phyloP scores from a whole-genome alignment of 2,888 invertebrate species.

The Dorcus parallelipipedus region DNA sequence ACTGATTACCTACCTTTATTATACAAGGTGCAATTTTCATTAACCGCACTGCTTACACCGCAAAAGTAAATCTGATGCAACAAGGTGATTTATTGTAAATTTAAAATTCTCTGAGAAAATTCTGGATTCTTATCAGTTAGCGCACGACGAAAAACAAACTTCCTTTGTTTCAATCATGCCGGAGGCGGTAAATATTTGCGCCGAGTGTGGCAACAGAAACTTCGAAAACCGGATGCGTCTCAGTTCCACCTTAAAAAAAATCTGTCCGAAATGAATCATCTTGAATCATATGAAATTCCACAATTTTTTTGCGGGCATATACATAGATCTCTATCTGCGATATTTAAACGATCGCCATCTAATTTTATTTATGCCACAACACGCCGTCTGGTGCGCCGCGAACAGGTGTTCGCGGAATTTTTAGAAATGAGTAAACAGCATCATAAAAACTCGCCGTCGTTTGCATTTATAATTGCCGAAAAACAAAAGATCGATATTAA shows the following conservation, averaged over 20 bases:
- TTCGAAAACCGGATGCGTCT: neutral
- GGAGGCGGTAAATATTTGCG: too few species aligned
- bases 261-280: neutral
- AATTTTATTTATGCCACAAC: neutral
- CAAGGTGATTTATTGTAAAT: too few species aligned
- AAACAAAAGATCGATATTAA: neutral
- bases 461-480: neutral
- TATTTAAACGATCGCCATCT: neutral
- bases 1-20: too few species aligned
- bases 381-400: neutral
- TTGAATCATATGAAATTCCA: neutral
- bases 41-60: too few species aligned
- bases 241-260: neutral
- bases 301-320: neutral
- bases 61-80: too few species aligned
- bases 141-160: too few species aligned
- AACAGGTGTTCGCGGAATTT: constrained; percentile 8
- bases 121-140: too few species aligned
- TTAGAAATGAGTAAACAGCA: constrained; percentile 10
- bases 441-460: neutral
- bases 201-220: too few species aligned
- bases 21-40: too few species aligned
- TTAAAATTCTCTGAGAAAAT: too few species aligned
- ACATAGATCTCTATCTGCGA: neutral
- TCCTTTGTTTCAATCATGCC: too few species aligned